Evolutionary conservation across 1,140 invertebrate genomes (phyloP), one percentile per base, ranked within the genome.

Genomic region (Gonioctena quinquepunctata): DNA sequence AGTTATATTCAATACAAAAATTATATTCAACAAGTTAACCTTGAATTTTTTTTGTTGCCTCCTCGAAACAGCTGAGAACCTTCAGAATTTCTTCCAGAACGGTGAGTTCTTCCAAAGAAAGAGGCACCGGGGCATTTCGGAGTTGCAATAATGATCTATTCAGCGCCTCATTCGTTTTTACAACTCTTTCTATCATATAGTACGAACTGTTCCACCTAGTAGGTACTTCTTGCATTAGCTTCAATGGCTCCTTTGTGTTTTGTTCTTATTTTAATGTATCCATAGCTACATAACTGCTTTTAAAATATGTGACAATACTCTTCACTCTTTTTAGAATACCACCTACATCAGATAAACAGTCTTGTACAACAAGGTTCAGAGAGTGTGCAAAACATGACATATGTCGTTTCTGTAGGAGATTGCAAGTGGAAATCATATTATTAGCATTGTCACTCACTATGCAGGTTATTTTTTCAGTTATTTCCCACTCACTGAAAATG

Each of bases 341-440:
- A 7, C 11, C 6, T 23, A 49, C 11, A 65, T 21, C 8, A 26
- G 27, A 4, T 16, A 42, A 23, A 23, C n/a, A 6, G 13, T 70
- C 54, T 57, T 57, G 27, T 2, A 66, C 69, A 4, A 66, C 62
- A 2, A 70, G 48, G 25, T 70, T 66, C 6, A 70, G 3, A 16
- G 52, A 26, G 26, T 70, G 69, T n/a, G 69, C 69, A 56, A 18
- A 70, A 42, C 69, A 70, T 16, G 62, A 62, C 3, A 70, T 13
- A 66, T 66, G 50, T 27, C n/a, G 57, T 25, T 60, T 59, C 26
- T 69, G 61, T n/a, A 63, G 18, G 18, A 69, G 21, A n/a, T 65
- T 50, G 42, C 49, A 54, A 13, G 42, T 49, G 27, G 27, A 22
- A n/a, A 65, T 26, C 68, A 68, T 68, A 19, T 68, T 68, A 33